Evolutionary conservation across 1,140 invertebrate genomes (phyloP), one percentile per base, ranked within the genome.

Genomic region (Bathynomus jamesi): DNA sequence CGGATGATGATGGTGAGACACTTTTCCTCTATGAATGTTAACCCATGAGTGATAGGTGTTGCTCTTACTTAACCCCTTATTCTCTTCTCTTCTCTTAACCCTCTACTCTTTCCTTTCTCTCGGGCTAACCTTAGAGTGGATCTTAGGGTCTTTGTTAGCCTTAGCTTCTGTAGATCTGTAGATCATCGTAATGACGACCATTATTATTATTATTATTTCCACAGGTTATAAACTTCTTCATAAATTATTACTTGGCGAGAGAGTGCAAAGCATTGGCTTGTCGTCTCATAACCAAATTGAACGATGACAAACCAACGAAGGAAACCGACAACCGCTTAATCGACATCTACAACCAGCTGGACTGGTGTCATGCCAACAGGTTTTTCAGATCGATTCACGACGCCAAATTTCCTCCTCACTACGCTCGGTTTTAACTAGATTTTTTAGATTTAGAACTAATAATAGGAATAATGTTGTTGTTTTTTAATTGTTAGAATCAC

Each of bases 181-280:
- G n/a, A n/a, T n/a, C n/a, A n/a, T n/a, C n/a, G n/a, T n/a, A n/a
- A n/a, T n/a, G n/a, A n/a, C n/a, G n/a, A n/a, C n/a, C n/a, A n/a
- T n/a, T n/a, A n/a, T n/a, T n/a, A n/a, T n/a, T n/a, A n/a, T n/a
- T n/a, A n/a, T n/a, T n/a, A n/a, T n/a, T n/a, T n/a, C n/a, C n/a
- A n/a, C 30, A 68, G 66, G 66, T 69, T 10, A 69, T 69, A 29
- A 60, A 46, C 28, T 69, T 69, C 53, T 69, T 69, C 27, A 61
- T 69, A 29, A 69, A 61, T 61, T 69, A 69, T 60, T 69, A 69
- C 28, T 29, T 61, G 28, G 67, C 61, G 46, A 0, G 67, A 25
- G 40, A 53, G 2, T 53, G 40, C 5, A 2, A 21, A 53, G 40
- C 40, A 17, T 5, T 53, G 21, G 40, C 40, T 2, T 53, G 40